Base-by-base conservation (phyloP, 2,113 vertebrate genomes). In the Hippocampus barbouri region DNA sequence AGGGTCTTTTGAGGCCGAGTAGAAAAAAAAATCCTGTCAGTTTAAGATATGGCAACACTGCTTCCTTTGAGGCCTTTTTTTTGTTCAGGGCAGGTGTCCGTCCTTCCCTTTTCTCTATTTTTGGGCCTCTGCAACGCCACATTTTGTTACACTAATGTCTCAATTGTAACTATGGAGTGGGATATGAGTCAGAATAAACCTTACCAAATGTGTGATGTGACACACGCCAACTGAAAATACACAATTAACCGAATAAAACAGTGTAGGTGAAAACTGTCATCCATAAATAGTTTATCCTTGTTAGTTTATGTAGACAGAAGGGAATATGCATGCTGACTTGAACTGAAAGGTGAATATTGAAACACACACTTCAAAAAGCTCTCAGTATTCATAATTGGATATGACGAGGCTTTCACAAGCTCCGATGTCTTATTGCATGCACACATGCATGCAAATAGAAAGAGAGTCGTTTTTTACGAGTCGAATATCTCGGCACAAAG, bases 11-110 rank as follows among this genome's bases (percentile, higher is more conserved):
- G 1, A 11, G 43, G 49, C 49, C 5, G 5, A 51, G 18, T 4
- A 7, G 18, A 54, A 18, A 51, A 51, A 18, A 51, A 54, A 54
- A 4, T 8, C 8, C 15, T 18, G 5, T 51, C 47, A 51, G 15
- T 49, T 18, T 15, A 15, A 49, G 18, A 51, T 51, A 18, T 18
- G 47, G 16, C 25, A 60, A 41, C 54, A 63, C 25, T 23, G 30
- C 30, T 45, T 47, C 49, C 71, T 75, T 78, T 75, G 76, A 73
- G 70, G 72, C 69, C 80, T 53, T 25, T 64, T 53, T 71, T 67
- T 49, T 12, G 16, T 5, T 56, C 25, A 40, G 7, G 34, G 61
- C 34, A 69, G 69, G 59, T 60, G 66, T 56, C 34, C 68, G 25
- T 30, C 6, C 7, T 38, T 15, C 1, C 1, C 18, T 9, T 6